A percentile compares a stretch with the other conserved stretches of the same genome.
Conservation (phyloP, 2,888 invertebrate species). For the Ceraclea dissimilis region DNA sequence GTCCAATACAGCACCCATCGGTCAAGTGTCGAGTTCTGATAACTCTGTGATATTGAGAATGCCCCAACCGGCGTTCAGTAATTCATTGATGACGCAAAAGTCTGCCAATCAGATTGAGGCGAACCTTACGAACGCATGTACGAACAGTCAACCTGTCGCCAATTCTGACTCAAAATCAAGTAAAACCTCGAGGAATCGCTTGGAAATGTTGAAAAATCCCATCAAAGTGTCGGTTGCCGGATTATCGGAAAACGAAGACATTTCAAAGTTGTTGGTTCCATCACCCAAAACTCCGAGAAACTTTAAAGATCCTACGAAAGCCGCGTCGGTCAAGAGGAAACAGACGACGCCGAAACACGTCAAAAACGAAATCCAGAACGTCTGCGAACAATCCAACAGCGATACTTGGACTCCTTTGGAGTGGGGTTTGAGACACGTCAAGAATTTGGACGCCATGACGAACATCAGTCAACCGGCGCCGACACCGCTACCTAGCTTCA, state of each 20-base stretch:
- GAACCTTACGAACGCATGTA: no score
- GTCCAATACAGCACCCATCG: no score
- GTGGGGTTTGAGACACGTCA: slow-evolving; percentile 13
- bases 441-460: not conserved
- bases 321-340: no score
- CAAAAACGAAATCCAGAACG: no score
- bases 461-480: not conserved
- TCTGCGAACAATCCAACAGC: no score
- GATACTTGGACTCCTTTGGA: not conserved
- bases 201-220: not conserved
- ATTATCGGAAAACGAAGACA: not conserved
- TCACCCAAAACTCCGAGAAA: no score
- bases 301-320: no score
- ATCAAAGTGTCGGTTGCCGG: not conserved
- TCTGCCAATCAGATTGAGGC: not conserved
- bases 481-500: slow-evolving; percentile 17
- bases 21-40: slow-evolving; percentile 3
- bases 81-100: not conserved
- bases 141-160: no score
- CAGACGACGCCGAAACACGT: no score
- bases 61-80: not conserved
- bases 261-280: not conserved
- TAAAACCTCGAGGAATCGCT: no score
- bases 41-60: slow-evolving; percentile 16
- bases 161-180: no score